Base-by-base conservation (phyloP, 1,140 invertebrate species). In the Drosophila littoralis region DNA sequence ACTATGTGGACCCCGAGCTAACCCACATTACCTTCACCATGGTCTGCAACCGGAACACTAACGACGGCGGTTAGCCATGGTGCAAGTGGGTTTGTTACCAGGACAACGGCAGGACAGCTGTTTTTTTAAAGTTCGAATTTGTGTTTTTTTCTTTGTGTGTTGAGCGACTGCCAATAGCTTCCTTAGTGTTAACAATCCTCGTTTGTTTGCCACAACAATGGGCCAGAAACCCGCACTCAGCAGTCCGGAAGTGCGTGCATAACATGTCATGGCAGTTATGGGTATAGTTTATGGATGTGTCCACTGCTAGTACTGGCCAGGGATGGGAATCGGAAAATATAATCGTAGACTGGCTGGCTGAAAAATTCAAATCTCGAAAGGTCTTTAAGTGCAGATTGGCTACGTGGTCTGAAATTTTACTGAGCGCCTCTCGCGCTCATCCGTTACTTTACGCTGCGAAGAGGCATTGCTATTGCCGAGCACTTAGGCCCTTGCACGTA, bases 341-440 rank as follows among this genome's bases (percentile, higher is more conserved):
- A 60, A 54, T 73, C 64, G 64, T 60, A 55, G 54, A 54, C 55
- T 64, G 60, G 50, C 68, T 54, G 64, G 48, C 55, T 73, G 82
- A 84, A 85, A 88, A 88, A 85, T 88, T 81, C 82, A 88, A 85
- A 85, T 84, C 83, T 81, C 64, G 75, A 82, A 88, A 77, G 83
- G 82, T 88, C 83, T 72, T 77, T 82, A 88, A 85, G 82, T 85
- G 82, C 81, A 85, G 82, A 85, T 85, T 85, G 82, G 75, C 79
- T 81, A 86, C 82, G 82, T 86, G 82, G 74, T 43, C 67, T 88
- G 82, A 86, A 86, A 86, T 86, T 88, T 86, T 88, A 86, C 88
- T 88, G 83, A 79, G 83, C 63, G 50, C 59, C 54, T 35, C 63
- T 40, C 59, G 55, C 38, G 48, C 50, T 68, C 72, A 63, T 73